Evolutionary conservation across 2,797 vertebrate species (phyloP).

Genomic region (Acestrorhynchus altus): DNA sequence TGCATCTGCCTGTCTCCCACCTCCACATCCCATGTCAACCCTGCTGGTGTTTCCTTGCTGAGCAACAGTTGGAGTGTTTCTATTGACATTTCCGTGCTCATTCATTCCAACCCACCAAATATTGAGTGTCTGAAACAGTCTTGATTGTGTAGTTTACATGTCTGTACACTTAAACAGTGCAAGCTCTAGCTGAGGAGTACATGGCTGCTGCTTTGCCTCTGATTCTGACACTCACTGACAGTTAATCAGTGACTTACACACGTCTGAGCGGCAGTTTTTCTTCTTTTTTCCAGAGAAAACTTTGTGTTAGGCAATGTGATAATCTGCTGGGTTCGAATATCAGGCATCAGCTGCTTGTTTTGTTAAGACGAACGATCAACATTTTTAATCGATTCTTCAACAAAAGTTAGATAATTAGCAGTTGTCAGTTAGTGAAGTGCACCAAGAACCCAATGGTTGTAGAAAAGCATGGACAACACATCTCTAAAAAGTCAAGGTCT

Average conservation of each 20-base stretch:
- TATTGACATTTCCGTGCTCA: neutral
- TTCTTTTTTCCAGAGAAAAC: neutral
- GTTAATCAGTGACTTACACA: slow-evolving; percentile 18
- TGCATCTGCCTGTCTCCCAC: neutral
- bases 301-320: neutral
- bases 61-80: slow-evolving; percentile 36
- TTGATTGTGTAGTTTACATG: slow-evolving; percentile 5
- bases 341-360: too few relatives aligned
- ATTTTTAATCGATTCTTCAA: too few relatives aligned
- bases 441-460: too few relatives aligned
- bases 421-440: too few relatives aligned
- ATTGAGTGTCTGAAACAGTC: neutral
- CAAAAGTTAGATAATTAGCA: too few relatives aligned
- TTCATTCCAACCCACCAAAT: neutral
- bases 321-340: too few relatives aligned
- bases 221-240: neutral
- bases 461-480: too few relatives aligned
- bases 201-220: neutral
- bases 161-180: neutral
- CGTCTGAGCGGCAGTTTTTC: neutral
- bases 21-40: slow-evolving; percentile 26
- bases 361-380: too few relatives aligned
- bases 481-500: too few relatives aligned
- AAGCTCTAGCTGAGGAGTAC: neutral
- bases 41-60: slow-evolving; percentile 25